phyloP scores from a whole-genome alignment of 2,113 vertebrate species.

The Hemibagrus wyckioides region DNA sequence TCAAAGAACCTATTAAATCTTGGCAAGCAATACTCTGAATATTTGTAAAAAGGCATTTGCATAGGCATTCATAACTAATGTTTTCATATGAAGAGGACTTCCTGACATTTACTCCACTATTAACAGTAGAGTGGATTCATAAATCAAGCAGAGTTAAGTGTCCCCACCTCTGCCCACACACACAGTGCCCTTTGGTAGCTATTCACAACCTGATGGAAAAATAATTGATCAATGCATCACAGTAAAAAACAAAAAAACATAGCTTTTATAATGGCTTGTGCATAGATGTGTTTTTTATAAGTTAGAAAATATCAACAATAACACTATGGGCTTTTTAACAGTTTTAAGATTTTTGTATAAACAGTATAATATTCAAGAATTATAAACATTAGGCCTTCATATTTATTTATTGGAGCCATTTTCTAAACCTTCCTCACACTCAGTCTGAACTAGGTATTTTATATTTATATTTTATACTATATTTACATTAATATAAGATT shows the following conservation, averaged over 20 bases:
- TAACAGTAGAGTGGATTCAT: neutral
- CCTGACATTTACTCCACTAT: neutral
- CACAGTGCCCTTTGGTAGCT: neutral
- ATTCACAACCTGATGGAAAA: neutral
- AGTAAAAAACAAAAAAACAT: neutral
- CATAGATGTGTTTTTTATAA: neutral
- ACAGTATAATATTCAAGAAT: neutral
- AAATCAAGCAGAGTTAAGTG: neutral
- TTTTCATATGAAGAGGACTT: slow-evolving; percentile 7
- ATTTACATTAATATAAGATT: too few species aligned
- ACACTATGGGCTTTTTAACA: neutral
- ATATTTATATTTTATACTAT: too few species aligned
- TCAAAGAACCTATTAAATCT: slow-evolving; percentile 45
- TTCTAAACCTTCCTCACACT: neutral
- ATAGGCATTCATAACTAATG: neutral
- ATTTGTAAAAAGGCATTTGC: slow-evolving; percentile 9
- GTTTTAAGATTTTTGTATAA: neutral
- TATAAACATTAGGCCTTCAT: neutral
- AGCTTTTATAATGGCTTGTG: neutral
- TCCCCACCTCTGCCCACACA: neutral
- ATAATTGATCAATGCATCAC: neutral
- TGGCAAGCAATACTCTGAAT: slow-evolving; percentile 14
- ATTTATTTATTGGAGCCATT: neutral
- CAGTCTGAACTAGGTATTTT: too few species aligned
- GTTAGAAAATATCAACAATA: neutral